Conservation (phyloP, 2,113 vertebrate species). For the Rhinopomastus cyanomelas region DNA sequence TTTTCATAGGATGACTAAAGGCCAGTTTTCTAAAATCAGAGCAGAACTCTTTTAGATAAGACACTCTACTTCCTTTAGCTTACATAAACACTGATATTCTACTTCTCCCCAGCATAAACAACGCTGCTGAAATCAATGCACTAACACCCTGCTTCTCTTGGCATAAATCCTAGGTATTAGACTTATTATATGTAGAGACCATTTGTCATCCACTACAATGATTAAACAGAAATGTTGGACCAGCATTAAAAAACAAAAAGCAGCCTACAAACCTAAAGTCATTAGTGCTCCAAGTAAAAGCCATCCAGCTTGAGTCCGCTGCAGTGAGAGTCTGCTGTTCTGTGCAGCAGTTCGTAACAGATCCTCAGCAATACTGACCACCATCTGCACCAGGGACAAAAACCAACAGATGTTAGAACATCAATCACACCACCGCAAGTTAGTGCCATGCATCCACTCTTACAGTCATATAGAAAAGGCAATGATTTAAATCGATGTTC, state of each 20-base stretch:
- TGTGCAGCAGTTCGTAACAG: slow-evolving; percentile 93
- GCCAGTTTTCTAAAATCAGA: neutral
- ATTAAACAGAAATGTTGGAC: neutral
- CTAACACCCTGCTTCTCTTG: neutral
- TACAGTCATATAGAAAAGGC: neutral
- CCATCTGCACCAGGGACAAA: slow-evolving; percentile 80
- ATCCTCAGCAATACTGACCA: slow-evolving; percentile 97
- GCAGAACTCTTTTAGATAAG: neutral
- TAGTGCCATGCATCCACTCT: neutral
- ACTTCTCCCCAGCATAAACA: neutral
- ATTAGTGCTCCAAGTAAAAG: slow-evolving; percentile 97
- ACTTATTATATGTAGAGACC: neutral
- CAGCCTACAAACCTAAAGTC: slow-evolving; percentile 85
- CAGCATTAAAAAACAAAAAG: neutral
- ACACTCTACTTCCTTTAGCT: neutral
- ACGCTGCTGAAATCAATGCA: neutral
- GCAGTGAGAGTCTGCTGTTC: slow-evolving; percentile 94
- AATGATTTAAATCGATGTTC: neutral
- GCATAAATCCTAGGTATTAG: neutral
- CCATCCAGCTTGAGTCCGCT: slow-evolving; percentile 97
- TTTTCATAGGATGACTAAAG: neutral
- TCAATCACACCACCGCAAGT: neutral
- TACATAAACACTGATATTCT: neutral
- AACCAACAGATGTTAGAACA: neutral
- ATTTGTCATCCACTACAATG: neutral